These are phyloP conservation scores for Coelogynopora nodosa DNA, from an alignment of 2,888 invertebrate species.

Conservation along the genomic window DNA sequence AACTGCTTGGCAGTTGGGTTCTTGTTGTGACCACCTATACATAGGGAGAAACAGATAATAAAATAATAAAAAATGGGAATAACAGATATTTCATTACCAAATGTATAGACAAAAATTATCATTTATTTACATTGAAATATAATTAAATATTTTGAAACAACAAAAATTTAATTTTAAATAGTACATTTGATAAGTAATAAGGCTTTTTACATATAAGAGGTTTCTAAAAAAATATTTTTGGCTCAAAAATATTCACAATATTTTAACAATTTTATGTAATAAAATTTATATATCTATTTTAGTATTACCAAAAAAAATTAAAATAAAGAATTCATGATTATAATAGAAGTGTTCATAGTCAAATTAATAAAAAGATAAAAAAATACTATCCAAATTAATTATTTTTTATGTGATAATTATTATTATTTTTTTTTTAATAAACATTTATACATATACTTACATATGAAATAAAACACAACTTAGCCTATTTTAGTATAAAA, in stretches of 20 bases:
- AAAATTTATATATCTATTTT: slow-evolving; percentile 21
- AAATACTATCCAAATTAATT: not conserved
- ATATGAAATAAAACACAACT: slow-evolving; percentile 28
- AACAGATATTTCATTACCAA: not conserved
- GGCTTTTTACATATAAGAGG: not conserved
- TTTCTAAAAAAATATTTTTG: slow-evolving; percentile 11
- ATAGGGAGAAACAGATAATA: not conserved
- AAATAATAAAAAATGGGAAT: not conserved
- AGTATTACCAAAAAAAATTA: slow-evolving; percentile 17
- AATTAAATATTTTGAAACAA: not conserved
- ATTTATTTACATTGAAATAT: not conserved
- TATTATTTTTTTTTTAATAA: not conserved
- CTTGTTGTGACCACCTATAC: not conserved
- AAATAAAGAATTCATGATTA: not conserved
- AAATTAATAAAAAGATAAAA: not conserved
- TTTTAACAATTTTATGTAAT: not conserved
- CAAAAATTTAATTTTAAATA: not conserved
- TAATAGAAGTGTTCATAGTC: not conserved
- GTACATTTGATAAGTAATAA: not conserved
- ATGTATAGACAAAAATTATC: not conserved
- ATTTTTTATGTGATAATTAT: not conserved
- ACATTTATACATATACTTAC: not conserved
- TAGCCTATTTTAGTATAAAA: not conserved
- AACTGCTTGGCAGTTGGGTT: not conserved
- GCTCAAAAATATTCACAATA: not conserved